These are phyloP conservation scores for Notodonta dromedarius DNA, from an alignment of 2,888 invertebrate species.

Conservation along the genomic window DNA sequence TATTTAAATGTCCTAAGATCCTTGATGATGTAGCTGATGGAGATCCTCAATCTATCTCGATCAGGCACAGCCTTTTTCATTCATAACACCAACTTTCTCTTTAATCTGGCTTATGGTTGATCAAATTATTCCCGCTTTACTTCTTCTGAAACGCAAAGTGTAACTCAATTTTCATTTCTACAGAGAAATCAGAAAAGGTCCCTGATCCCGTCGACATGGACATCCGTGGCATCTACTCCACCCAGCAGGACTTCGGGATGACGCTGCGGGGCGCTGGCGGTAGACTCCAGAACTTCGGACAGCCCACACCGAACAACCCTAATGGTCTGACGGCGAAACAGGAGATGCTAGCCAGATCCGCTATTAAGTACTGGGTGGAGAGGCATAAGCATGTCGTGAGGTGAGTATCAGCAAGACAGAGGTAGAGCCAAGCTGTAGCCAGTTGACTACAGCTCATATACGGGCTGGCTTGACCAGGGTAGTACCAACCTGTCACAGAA, in stretches of 20 bases:
- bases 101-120: too few species aligned
- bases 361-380: slow-evolving; percentile 96
- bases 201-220: slow-evolving; percentile 86
- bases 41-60: too few species aligned
- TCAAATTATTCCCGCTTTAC: too few species aligned
- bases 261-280: slow-evolving; percentile 88
- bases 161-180: neutral
- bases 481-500: too few species aligned
- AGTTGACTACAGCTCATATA: too few species aligned
- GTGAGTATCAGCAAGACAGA: slow-evolving; percentile 69
- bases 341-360: slow-evolving; percentile 92
- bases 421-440: too few species aligned
- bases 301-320: slow-evolving; percentile 84
- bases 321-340: slow-evolving; percentile 93
- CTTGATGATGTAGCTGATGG: too few species aligned
- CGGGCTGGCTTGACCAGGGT: too few species aligned
- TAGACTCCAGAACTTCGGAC: slow-evolving; percentile 85
- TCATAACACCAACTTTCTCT: too few species aligned
- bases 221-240: slow-evolving; percentile 90
- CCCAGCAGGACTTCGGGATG: slow-evolving; percentile 91
- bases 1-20: too few species aligned
- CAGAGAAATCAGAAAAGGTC: slow-evolving; percentile 74
- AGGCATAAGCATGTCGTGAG: slow-evolving; percentile 94
- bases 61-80: too few species aligned
- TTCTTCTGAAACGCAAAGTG: too few species aligned